Evolutionary conservation across 2,113 vertebrate genomes (phyloP).

Genomic region (Azemiops feae): DNA sequence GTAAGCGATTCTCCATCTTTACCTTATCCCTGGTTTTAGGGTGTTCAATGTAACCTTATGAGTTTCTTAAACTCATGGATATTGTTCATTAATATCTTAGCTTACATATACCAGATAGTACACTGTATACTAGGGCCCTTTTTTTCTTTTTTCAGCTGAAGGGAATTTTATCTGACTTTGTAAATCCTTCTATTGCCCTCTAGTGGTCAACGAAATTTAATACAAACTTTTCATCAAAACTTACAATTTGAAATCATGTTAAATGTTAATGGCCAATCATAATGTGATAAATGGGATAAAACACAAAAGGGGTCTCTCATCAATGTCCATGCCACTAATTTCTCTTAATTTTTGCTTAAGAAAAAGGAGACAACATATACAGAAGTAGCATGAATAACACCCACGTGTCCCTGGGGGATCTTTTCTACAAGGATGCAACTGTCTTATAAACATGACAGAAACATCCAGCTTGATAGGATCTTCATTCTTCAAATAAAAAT

Average conservation of each 20-base stretch:
- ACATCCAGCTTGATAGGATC: background rate
- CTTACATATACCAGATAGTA: background rate
- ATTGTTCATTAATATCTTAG: background rate
- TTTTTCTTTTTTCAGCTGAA: background rate
- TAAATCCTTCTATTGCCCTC: slow-evolving; percentile 7
- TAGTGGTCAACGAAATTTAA: slow-evolving; percentile 8
- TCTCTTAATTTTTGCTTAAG: background rate
- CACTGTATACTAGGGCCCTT: background rate
- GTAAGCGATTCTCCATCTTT: background rate
- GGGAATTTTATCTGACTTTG: background rate
- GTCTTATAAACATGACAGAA: background rate
- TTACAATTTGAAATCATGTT: background rate
- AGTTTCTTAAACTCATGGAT: background rate
- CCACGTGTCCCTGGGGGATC: background rate
- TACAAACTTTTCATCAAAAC: background rate
- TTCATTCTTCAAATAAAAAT: background rate
- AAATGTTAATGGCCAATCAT: background rate
- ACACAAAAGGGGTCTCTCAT: background rate
- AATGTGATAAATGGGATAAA: background rate
- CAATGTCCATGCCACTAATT: too few relatives aligned
- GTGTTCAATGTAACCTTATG: background rate
- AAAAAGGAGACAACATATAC: background rate
- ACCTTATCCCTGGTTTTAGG: too few relatives aligned
- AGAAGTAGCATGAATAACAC: background rate
- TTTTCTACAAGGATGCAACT: background rate